These are phyloP conservation scores for Polyploca ridens DNA, from an alignment of 2,888 invertebrate species.

Conservation along the genomic window DNA sequence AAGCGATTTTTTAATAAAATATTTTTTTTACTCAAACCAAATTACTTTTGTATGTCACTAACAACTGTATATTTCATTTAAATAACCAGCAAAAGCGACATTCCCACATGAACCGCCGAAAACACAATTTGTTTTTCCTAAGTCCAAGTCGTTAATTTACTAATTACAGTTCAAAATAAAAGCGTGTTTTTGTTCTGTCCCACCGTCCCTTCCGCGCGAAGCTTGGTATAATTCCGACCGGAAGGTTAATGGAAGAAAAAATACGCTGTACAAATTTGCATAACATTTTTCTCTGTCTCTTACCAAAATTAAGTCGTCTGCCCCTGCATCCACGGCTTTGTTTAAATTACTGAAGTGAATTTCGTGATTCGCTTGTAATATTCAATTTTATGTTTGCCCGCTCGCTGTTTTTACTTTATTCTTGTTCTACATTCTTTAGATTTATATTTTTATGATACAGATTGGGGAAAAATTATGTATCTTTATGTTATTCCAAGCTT, in stretches of 20 bases:
- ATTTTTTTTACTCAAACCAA: too few species aligned
- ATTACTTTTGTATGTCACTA: conserved; percentile 23
- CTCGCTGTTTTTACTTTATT: conserved; percentile 35
- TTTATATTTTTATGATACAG: conserved; percentile 17
- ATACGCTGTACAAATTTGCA: conserved; percentile 83
- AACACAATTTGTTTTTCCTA: conserved; percentile 71
- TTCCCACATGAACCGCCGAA: conserved; percentile 63
- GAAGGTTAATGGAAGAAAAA: conserved; percentile 82
- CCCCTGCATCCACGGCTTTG: conserved; percentile 72
- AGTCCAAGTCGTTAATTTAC: conserved; percentile 79
- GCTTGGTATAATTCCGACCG: conserved; percentile 56
- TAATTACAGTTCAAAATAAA: conserved; percentile 81
- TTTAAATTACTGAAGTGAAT: conserved; percentile 77
- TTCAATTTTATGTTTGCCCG: conserved; percentile 55
- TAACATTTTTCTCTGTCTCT: conserved; percentile 78
- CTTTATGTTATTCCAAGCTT: background rate
- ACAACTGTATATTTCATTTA: conserved; percentile 51
- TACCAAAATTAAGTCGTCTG: conserved; percentile 75
- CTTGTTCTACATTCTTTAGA: conserved; percentile 26
- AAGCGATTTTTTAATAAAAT: background rate
- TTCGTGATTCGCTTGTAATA: conserved; percentile 71
- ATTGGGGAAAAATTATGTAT: background rate
- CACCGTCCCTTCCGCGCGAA: conserved; percentile 58
- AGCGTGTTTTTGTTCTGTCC: conserved; percentile 70
- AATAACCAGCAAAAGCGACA: conserved; percentile 57